These are phyloP conservation scores for Lutjanus erythropterus DNA, from an alignment of 2,113 vertebrate species.

Conservation along the genomic window DNA sequence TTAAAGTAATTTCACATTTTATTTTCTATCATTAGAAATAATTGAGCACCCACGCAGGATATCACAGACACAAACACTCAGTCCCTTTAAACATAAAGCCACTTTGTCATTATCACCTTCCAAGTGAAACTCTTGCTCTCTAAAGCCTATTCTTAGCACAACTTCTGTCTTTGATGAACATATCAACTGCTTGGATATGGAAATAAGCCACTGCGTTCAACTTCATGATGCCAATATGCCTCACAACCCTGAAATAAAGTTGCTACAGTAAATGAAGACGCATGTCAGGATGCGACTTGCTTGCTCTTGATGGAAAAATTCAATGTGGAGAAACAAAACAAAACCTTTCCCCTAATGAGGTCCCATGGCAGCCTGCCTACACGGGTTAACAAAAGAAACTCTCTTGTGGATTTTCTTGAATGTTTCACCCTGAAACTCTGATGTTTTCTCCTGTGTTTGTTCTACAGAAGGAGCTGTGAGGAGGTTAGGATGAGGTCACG, in stretches of 20 bases:
- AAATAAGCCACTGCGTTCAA: constrained; percentile 52
- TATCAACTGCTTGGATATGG: constrained; percentile 28
- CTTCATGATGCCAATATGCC: constrained; percentile 33
- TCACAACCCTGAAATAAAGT: constrained; percentile 35
- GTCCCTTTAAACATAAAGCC: constrained; percentile 6
- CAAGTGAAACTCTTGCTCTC: neutral
- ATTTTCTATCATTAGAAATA: neutral
- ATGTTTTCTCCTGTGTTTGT: constrained; percentile 19
- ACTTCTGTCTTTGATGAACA: constrained; percentile 37
- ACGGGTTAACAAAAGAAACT: constrained; percentile 37
- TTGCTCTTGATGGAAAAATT: constrained; percentile 32
- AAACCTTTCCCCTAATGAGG: constrained; percentile 69
- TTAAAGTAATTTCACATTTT: too few relatives aligned
- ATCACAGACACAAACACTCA: constrained; percentile 1
- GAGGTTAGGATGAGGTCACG: constrained; percentile 21
- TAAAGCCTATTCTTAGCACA: constrained; percentile 52
- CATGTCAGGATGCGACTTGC: constrained; percentile 15
- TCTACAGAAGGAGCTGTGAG: constrained; percentile 7
- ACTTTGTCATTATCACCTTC: constrained; percentile 32
- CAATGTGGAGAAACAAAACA: constrained; percentile 23
- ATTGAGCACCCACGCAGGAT: neutral
- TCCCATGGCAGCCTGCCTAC: constrained; percentile 56
- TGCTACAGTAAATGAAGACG: constrained; percentile 24
- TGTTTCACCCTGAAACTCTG: constrained; percentile 39
- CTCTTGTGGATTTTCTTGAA: constrained; percentile 32